phyloP scores from a whole-genome alignment of 2,797 vertebrate genomes.

The Hippopotamyrus pictus region DNA sequence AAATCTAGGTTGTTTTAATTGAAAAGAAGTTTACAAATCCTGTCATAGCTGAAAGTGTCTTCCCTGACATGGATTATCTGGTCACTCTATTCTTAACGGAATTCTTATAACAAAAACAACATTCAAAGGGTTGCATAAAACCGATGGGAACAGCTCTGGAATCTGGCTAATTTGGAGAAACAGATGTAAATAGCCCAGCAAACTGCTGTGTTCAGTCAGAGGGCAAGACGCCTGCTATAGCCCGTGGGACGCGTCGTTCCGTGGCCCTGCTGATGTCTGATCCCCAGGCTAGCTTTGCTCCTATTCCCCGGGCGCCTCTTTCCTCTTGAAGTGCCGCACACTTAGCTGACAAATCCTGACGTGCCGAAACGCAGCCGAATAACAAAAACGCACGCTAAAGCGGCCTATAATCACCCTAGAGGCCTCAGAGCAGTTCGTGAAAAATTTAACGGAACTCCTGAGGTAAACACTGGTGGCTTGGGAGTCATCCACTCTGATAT shows the following conservation, averaged over 20 bases:
- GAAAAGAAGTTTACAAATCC: neutral
- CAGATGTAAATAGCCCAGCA: neutral
- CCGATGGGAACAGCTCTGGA: neutral
- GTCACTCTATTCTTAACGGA: neutral
- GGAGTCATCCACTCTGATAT: neutral
- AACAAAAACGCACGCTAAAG: slow-evolving; percentile 1
- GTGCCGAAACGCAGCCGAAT: neutral
- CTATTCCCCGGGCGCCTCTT: neutral
- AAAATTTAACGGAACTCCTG: neutral
- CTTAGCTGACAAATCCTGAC: neutral
- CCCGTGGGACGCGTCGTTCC: neutral
- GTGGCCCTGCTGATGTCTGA: neutral
- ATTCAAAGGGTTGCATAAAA: neutral
- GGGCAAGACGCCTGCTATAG: neutral
- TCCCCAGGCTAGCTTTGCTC: neutral
- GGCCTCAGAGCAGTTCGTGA: neutral
- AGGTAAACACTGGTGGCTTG: neutral
- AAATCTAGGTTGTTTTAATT: neutral
- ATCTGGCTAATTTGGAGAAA: neutral
- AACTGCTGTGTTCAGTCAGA: neutral
- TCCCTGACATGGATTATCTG: neutral
- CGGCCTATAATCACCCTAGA: slow-evolving; percentile 1
- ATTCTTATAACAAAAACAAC: neutral
- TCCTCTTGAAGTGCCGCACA: neutral
- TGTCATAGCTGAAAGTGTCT: neutral